Conservation (phyloP, 2,113 vertebrate species). For the Thamnophis sirtalis region DNA sequence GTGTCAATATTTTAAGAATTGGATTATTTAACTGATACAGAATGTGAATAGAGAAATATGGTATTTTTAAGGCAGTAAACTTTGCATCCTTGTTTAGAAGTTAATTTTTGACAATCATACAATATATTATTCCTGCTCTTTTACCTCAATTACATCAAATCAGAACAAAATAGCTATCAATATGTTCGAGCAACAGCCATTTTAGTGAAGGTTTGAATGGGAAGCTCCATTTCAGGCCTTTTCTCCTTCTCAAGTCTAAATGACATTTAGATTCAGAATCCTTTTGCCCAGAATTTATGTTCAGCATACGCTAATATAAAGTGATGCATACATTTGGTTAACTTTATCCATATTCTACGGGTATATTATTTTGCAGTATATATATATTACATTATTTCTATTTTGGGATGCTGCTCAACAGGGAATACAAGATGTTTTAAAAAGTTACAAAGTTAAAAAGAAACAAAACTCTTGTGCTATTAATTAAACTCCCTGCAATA, state of each 20-base stretch:
- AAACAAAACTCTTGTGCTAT: conserved; percentile 24
- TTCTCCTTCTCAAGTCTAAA: conserved; percentile 30
- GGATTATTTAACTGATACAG: not conserved
- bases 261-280: conserved; percentile 32
- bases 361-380: not conserved
- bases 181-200: not conserved
- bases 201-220: conserved; percentile 28
- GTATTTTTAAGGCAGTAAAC: conserved; percentile 8
- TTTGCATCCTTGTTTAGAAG: conserved; percentile 10
- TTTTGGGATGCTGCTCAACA: conserved; percentile 11
- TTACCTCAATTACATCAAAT: conserved; percentile 9
- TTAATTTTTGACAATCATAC: conserved; percentile 29
- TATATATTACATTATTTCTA: not conserved
- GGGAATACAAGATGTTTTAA: conserved; percentile 19
- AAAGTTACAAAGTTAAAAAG: not conserved
- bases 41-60: not conserved
- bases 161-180: not conserved
- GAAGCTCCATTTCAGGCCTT: conserved; percentile 35
- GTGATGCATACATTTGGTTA: not conserved
- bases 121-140: not conserved
- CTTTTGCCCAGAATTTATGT: conserved; percentile 37
- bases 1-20: not conserved
- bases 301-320: conserved; percentile 19
- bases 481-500: conserved; percentile 7
- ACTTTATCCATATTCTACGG: not conserved